phyloP scores from a whole-genome alignment of 30 jellyfish, hydroid and myxozoan species.

The Rhopilema esculentum region DNA sequence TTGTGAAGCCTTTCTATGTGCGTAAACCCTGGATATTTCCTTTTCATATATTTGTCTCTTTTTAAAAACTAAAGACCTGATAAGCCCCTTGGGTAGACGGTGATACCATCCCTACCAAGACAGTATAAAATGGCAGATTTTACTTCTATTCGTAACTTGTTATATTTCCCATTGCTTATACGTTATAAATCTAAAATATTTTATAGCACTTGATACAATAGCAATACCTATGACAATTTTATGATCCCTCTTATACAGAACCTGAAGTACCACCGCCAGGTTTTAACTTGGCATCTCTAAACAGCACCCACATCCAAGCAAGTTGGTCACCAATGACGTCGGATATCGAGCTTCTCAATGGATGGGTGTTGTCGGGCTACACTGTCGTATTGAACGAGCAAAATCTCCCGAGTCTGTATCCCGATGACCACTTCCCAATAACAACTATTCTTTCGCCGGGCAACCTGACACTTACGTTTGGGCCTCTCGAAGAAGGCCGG shows the following conservation, averaged over 20 bases:
- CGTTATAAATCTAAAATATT: too few relatives aligned
- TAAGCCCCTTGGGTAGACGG: too few relatives aligned
- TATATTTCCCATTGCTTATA: too few relatives aligned
- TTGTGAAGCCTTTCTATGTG: too few relatives aligned
- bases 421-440: not conserved
- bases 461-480: not conserved
- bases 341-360: slow-evolving; percentile 65
- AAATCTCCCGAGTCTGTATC: slow-evolving; percentile 11
- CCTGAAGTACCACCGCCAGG: slow-evolving; percentile 57
- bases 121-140: too few relatives aligned
- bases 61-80: too few relatives aligned
- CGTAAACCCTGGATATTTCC: too few relatives aligned
- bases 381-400: slow-evolving; percentile 8
- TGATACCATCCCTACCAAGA: too few relatives aligned
- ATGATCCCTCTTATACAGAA: slow-evolving; percentile 8
- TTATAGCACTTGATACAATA: too few relatives aligned
- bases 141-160: too few relatives aligned
- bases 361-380: slow-evolving; percentile 53
- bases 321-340: slow-evolving; percentile 37
- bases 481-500: slow-evolving; percentile 2
- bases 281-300: not conserved
- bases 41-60: too few relatives aligned
- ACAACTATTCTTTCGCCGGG: not conserved
- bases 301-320: not conserved
- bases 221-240: too few relatives aligned